Base-by-base conservation (phyloP, 2,888 invertebrate genomes). In the Drosophila ochracea region DNA sequence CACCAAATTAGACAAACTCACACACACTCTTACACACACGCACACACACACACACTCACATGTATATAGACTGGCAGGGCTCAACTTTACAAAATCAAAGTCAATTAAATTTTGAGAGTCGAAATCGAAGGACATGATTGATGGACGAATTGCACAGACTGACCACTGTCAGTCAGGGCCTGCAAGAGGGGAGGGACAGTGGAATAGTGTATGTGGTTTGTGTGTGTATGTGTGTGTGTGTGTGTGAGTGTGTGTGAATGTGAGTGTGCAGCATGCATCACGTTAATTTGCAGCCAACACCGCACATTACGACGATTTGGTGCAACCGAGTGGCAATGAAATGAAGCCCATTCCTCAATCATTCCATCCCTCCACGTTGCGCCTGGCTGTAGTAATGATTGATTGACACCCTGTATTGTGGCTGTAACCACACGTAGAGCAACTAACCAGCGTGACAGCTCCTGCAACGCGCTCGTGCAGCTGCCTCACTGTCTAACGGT, bases 21-120 rank as follows among this genome's bases (percentile, higher is more conserved):
- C 47, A 53, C 43, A 61, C 50, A 59, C 58, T 3, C 37, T 6
- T 2, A 19, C 25, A 39, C 25, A 25, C 39, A 39, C 16, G 13
- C 31, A 61, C 39, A 55, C 43, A 55, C 31, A 25, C 19, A 41
- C 39, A 39, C 16, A 16, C 31, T 35, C 41, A 64, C n/a, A 54
- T 37, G 33, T 9, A 33, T 13, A 57, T n/a, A 54, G 9, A 11
- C 33, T 19, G 10, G 31, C 5, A 41, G 25, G 52, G 43, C 33
- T 63, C 53, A 77, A 68, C 57, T 82, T 69, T 80, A 67, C 55
- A 70, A 80, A 86, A 76, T 83, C 80, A 76, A 80, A 87, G 81
- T 87, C 84, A 84, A 84, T 84, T 84, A 84, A 84, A 76, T 84
- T 84, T 82, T 78, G 80, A 78, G 84, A 78, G 78, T 33, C 59